Percentiles rank a stretch among this genome's conserved stretches.
Evolutionary conservation across 2,888 invertebrate genomes (phyloP).

Genomic region (Trichogramma dendrolimi): DNA sequence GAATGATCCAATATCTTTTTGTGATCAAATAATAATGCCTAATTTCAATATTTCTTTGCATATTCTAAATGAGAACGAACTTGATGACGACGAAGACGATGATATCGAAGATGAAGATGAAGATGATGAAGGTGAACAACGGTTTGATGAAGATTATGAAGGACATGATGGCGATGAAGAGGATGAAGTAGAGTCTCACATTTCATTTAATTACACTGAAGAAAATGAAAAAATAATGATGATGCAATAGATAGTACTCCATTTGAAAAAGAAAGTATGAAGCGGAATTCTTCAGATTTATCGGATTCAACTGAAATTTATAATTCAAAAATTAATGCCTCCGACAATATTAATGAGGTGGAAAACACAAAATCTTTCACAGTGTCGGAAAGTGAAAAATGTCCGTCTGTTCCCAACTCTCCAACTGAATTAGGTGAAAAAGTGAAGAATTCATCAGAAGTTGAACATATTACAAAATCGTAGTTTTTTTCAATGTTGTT

Average conservation of each 20-base stretch:
- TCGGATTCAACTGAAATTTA: too few relatives aligned
- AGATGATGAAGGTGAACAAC: constrained; percentile 20
- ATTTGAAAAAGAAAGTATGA: too few relatives aligned
- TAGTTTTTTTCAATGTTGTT: constrained; percentile 8
- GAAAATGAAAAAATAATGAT: constrained; percentile 1
- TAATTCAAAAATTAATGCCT: too few relatives aligned
- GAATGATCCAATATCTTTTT: constrained; percentile 1
- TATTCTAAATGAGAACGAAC: constrained; percentile 33
- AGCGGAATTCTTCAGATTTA: too few relatives aligned
- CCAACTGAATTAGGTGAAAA: too few relatives aligned
- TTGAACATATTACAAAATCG: too few relatives aligned
- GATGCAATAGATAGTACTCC: too few relatives aligned
- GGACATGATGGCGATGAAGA: constrained; percentile 14
- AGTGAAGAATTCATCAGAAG: too few relatives aligned
- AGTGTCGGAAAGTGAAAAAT: constrained; percentile 7
- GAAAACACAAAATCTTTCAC: neutral
- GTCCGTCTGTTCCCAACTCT: too few relatives aligned
- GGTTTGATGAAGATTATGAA: constrained; percentile 19
- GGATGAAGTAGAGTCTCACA: constrained; percentile 14
- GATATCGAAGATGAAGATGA: constrained; percentile 31
- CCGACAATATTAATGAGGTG: too few relatives aligned
- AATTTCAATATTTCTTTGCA: constrained; percentile 34
- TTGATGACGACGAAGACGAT: constrained; percentile 32
- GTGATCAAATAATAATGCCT: constrained; percentile 21
- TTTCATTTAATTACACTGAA: constrained; percentile 18